Evolutionary conservation across 2,113 vertebrate species (phyloP).

Genomic region (Tringa solitaria): DNA sequence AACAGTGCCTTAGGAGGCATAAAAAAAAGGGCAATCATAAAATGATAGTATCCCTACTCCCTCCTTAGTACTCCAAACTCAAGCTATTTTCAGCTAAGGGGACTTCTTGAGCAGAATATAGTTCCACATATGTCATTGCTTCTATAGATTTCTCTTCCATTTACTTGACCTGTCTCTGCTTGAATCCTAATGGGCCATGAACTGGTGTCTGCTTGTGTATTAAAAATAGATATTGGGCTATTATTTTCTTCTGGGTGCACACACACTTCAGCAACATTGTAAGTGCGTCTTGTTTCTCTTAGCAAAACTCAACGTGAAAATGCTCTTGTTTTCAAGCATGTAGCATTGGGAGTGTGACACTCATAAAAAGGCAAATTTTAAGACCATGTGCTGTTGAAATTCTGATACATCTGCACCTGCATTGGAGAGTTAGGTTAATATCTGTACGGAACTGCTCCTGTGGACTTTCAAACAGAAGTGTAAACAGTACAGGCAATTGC

Average conservation of each 20-base stretch:
- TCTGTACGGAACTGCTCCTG: neutral
- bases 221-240: slow-evolving; percentile 23
- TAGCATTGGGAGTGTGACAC: neutral
- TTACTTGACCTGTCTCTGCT: neutral
- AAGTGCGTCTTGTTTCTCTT: neutral
- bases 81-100: neutral
- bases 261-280: neutral
- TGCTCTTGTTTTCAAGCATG: neutral
- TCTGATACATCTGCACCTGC: neutral
- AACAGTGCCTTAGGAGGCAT: neutral
- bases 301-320: neutral
- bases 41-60: neutral
- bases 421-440: neutral
- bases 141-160: neutral
- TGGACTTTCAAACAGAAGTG: neutral
- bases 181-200: neutral
- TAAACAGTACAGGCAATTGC: neutral
- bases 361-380: neutral
- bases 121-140: neutral
- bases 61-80: neutral
- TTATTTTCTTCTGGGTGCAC: neutral
- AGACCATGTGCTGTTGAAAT: neutral
- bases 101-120: neutral
- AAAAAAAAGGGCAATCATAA: neutral
- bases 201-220: neutral